phyloP scores from a whole-genome alignment of 2,888 invertebrate species.

The Nowickia ferox region DNA sequence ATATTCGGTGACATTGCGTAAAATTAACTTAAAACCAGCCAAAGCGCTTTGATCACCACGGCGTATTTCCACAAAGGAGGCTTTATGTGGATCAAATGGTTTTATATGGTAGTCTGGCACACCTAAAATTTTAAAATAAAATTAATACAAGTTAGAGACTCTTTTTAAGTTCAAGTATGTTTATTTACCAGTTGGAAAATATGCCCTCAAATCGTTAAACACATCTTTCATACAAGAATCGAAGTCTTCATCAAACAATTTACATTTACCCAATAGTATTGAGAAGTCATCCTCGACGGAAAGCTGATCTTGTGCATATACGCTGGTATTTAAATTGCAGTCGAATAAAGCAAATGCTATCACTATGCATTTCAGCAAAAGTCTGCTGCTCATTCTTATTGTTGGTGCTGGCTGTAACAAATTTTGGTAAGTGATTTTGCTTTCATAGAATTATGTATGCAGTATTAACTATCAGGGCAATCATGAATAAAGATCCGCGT shows the following conservation, averaged over 20 bases:
- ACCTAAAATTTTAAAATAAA: slow-evolving; percentile 83
- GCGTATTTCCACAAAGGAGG: slow-evolving; percentile 86
- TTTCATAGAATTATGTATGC: not conserved
- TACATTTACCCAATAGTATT: slow-evolving; percentile 85
- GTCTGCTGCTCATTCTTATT: not conserved
- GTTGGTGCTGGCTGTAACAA: slow-evolving; percentile 24
- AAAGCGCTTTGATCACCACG: slow-evolving; percentile 86
- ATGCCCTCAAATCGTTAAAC: slow-evolving; percentile 88
- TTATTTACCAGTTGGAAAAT: slow-evolving; percentile 87
- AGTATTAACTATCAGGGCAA: no score
- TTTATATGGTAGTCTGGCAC: slow-evolving; percentile 88
- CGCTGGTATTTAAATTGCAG: slow-evolving; percentile 25
- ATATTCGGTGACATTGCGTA: slow-evolving; percentile 89
- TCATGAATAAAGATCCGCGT: no score
- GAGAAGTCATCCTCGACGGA: slow-evolving; percentile 79
- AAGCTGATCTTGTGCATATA: slow-evolving; percentile 74
- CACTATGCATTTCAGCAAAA: slow-evolving; percentile 36
- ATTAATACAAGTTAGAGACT: not conserved
- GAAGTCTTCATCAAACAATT: slow-evolving; percentile 86
- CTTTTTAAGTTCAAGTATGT: not conserved
- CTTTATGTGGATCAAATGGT: slow-evolving; percentile 91
- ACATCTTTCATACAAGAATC: slow-evolving; percentile 89
- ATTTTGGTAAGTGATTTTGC: slow-evolving; percentile 27
- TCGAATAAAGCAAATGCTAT: slow-evolving; percentile 34
- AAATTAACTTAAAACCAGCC: slow-evolving; percentile 87